phyloP scores from a whole-genome alignment of 2,888 invertebrate species.

The Thereva nobilitata region DNA sequence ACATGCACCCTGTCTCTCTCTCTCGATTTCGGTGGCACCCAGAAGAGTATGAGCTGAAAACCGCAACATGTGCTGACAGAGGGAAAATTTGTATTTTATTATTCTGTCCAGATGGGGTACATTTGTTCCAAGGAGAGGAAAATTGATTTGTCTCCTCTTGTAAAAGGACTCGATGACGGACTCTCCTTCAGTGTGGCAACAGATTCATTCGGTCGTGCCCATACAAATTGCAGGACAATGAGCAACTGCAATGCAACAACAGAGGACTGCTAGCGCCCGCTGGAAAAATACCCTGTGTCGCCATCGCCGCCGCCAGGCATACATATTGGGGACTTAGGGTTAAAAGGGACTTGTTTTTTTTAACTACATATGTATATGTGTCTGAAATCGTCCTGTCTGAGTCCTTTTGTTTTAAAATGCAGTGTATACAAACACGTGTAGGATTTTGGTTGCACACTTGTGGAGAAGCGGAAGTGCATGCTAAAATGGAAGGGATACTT shows the following conservation, averaged over 20 bases:
- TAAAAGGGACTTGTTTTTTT: too few species aligned
- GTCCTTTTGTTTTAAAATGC: too few species aligned
- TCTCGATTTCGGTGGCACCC: neutral
- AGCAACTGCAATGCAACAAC: constrained; percentile 37
- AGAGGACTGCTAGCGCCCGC: neutral
- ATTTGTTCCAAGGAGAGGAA: constrained; percentile 38
- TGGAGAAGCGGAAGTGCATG: neutral
- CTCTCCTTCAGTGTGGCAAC: neutral
- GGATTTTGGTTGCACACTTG: too few species aligned
- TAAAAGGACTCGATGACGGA: constrained; percentile 18
- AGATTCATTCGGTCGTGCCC: constrained; percentile 15
- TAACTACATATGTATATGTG: too few species aligned
- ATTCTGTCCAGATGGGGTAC: constrained; percentile 41
- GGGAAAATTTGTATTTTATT: constrained; percentile 42
- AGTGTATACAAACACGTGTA: too few species aligned
- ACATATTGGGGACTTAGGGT: neutral
- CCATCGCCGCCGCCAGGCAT: neutral
- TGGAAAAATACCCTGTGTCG: neutral
- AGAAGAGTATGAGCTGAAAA: constrained; percentile 11
- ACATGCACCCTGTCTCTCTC: constrained; percentile 34
- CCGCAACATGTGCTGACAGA: constrained; percentile 42
- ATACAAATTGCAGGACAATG: constrained; percentile 16
- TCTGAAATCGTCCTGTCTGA: too few species aligned
- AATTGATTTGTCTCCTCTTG: constrained; percentile 40
- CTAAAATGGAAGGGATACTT: neutral